These are phyloP conservation scores for Colius striatus DNA, from an alignment of 2,113 vertebrate species.

Conservation along the genomic window DNA sequence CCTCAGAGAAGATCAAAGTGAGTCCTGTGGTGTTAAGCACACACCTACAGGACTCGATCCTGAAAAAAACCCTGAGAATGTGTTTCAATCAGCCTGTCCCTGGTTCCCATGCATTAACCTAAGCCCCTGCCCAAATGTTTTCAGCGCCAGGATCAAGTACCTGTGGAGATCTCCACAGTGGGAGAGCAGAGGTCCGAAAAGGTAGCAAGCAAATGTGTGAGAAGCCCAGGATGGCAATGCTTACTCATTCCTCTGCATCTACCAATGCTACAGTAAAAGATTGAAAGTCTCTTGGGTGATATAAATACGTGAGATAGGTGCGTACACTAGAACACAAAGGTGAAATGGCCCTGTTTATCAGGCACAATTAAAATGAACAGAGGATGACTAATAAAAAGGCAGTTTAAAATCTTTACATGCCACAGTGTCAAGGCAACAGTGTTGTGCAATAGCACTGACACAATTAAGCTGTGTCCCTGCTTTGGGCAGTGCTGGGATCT, in stretches of 20 bases:
- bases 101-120: background rate
- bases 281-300: background rate
- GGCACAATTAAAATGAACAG: slow-evolving; percentile 36
- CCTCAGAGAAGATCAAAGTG: slow-evolving; percentile 31
- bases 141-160: background rate
- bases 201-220: fast-evolving
- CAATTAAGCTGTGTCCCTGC: background rate
- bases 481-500: background rate
- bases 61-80: background rate
- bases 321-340: background rate
- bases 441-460: slow-evolving; percentile 31
- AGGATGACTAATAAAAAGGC: slow-evolving; percentile 46
- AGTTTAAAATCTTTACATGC: slow-evolving; percentile 38
- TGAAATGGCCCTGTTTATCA: slow-evolving; percentile 50
- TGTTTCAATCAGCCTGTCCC: background rate
- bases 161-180: background rate
- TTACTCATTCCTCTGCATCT: background rate
- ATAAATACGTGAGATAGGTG: background rate
- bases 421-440: slow-evolving; percentile 43
- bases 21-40: background rate
- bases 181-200: background rate
- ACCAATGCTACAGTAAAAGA: background rate
- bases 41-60: background rate
- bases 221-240: background rate
- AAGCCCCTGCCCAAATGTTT: background rate